Conservation (phyloP, 2,113 vertebrate genomes). For the Lophura nycthemera region DNA sequence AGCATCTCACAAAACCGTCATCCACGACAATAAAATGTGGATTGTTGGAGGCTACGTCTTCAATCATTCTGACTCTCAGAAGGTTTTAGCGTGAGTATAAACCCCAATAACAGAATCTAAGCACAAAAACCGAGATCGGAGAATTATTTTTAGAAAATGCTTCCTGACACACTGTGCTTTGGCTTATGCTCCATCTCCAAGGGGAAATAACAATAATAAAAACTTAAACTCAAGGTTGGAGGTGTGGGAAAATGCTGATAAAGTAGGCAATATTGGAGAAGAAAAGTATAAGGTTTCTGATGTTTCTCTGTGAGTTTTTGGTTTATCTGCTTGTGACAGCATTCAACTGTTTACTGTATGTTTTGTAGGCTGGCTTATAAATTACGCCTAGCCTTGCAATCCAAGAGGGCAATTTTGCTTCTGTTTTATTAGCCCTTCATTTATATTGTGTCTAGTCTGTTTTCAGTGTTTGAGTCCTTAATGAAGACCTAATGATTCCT, state of each 20-base stretch:
- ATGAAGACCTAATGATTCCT: not conserved
- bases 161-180: not conserved
- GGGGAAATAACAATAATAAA: not conserved
- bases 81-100: constrained; percentile 94
- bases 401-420: not conserved
- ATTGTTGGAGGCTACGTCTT: constrained; percentile 96
- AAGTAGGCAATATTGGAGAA: not conserved
- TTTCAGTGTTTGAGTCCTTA: not conserved
- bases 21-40: constrained; percentile 92
- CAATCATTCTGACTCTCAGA: constrained; percentile 91
- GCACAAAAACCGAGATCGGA: not conserved
- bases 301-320: not conserved
- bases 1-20: constrained; percentile 92
- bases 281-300: not conserved
- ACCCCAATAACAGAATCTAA: not conserved
- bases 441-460: not conserved
- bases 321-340: not conserved
- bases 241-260: not conserved
- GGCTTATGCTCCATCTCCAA: not conserved
- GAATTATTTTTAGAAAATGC: constrained; percentile 3
- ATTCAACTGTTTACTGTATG: not conserved
- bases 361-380: not conserved
- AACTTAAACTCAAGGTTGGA: not conserved
- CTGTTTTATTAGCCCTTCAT: not conserved
- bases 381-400: not conserved